phyloP scores from a whole-genome alignment of 2,888 invertebrate species.

The Thera obeliscata region DNA sequence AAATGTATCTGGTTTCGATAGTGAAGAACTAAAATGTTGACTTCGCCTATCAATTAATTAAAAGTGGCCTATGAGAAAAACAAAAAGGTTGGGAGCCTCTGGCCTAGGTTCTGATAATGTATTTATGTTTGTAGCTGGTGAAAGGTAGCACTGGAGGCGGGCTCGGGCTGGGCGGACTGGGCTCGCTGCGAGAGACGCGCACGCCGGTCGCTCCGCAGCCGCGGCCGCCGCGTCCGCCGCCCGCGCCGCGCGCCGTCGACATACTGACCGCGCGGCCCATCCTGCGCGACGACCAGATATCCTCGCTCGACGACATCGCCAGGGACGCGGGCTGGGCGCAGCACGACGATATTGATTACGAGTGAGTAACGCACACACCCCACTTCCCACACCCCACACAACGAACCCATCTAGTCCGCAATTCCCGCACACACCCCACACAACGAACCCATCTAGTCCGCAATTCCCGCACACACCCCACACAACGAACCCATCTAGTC shows the following conservation, averaged over 20 bases:
- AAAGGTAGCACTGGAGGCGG: slow-evolving; percentile 78
- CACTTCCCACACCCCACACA: too few relatives aligned
- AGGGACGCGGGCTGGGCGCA: slow-evolving; percentile 96
- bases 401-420: too few relatives aligned
- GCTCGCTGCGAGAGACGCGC: slow-evolving; percentile 62
- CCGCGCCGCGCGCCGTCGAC: slow-evolving; percentile 83
- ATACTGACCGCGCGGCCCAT: slow-evolving; percentile 91
- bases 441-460: too few relatives aligned
- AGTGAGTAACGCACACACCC: slow-evolving; percentile 73
- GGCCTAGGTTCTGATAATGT: neutral
- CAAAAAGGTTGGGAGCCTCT: too few relatives aligned
- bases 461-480: too few relatives aligned
- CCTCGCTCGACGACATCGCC: slow-evolving; percentile 95
- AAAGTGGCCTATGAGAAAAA: too few relatives aligned
- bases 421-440: too few relatives aligned
- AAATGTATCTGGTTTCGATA: too few relatives aligned
- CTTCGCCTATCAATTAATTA: too few relatives aligned
- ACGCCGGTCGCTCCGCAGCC: slow-evolving; percentile 45
- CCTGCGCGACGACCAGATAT: slow-evolving; percentile 96
- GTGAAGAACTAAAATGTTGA: too few relatives aligned
- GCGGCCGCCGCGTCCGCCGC: slow-evolving; percentile 59
- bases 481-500: too few relatives aligned
- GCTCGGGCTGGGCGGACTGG: slow-evolving; percentile 75
- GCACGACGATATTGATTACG: slow-evolving; percentile 97
- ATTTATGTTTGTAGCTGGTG: slow-evolving; percentile 61